Evolutionary conservation across 2,888 invertebrate genomes (phyloP).

Genomic region (Heteromurus nitidus): DNA sequence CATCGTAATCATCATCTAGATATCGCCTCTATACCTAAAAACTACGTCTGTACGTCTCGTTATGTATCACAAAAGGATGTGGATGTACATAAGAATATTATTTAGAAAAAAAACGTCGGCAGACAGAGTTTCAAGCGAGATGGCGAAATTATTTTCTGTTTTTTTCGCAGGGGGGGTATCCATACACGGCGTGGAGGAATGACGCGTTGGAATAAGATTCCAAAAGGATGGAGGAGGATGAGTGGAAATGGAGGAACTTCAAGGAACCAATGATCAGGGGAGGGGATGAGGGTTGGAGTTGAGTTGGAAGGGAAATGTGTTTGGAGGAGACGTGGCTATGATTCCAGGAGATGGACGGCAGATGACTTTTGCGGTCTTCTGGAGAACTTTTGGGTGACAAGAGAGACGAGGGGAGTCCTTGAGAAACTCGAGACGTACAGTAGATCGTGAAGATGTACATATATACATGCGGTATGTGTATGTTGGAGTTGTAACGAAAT

Average conservation of each 20-base stretch:
- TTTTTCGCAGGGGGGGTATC: too few relatives aligned
- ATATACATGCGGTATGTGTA: background rate
- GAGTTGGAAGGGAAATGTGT: background rate
- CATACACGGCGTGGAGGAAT: too few relatives aligned
- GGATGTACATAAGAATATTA: too few relatives aligned
- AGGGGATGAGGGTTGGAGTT: background rate
- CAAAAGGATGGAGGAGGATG: background rate
- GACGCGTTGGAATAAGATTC: too few relatives aligned
- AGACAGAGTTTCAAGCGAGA: too few relatives aligned
- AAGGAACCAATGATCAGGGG: background rate
- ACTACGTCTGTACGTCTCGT: too few relatives aligned
- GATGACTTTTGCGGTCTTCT: constrained; percentile 16
- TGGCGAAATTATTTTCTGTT: too few relatives aligned
- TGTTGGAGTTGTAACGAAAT: background rate
- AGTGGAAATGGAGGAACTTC: background rate
- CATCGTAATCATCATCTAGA: too few relatives aligned
- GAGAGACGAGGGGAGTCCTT: background rate
- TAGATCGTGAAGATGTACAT: background rate
- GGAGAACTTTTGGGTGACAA: too few relatives aligned
- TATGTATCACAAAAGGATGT: too few relatives aligned
- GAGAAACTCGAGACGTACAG: background rate
- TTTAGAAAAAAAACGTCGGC: too few relatives aligned
- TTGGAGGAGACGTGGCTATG: background rate
- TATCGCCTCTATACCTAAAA: too few relatives aligned
- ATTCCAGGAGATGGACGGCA: constrained; percentile 42